Conservation (phyloP, 2,113 vertebrate species). For the Macaca nemestrina region DNA sequence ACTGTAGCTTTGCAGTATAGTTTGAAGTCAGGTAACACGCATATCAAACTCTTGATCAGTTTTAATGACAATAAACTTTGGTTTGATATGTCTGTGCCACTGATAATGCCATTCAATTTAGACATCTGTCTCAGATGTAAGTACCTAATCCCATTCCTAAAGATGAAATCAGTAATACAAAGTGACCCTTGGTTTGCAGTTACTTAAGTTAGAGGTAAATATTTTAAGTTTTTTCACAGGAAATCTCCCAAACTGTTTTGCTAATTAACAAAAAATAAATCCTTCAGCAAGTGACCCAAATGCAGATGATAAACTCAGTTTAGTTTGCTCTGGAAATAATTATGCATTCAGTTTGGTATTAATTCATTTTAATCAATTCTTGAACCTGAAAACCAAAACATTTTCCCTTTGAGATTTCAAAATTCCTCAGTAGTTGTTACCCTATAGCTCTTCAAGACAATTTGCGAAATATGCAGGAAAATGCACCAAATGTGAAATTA, state of each 20-base stretch:
- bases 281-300: not conserved
- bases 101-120: not conserved
- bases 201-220: conserved; percentile 49
- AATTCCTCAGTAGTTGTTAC: not conserved
- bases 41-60: not conserved
- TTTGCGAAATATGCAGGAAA: conserved; percentile 15
- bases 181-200: conserved; percentile 14
- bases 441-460: conserved; percentile 45
- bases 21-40: too few species aligned
- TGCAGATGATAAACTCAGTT: not conserved
- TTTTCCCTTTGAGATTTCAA: not conserved
- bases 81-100: not conserved
- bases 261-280: conserved; percentile 62
- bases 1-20: too few species aligned
- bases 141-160: not conserved
- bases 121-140: not conserved
- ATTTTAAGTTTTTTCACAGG: not conserved
- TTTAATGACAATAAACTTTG: not conserved
- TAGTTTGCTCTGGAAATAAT: conserved; percentile 46
- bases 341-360: conserved; percentile 18
- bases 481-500: not conserved
- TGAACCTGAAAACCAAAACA: conserved; percentile 17
- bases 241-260: conserved; percentile 7
- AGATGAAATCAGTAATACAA: conserved; percentile 37
- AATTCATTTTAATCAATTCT: conserved; percentile 44